Percentiles rank a stretch among this genome's conserved stretches.
phyloP scores from a whole-genome alignment of 2,888 invertebrate genomes.

The Altica lythri region DNA sequence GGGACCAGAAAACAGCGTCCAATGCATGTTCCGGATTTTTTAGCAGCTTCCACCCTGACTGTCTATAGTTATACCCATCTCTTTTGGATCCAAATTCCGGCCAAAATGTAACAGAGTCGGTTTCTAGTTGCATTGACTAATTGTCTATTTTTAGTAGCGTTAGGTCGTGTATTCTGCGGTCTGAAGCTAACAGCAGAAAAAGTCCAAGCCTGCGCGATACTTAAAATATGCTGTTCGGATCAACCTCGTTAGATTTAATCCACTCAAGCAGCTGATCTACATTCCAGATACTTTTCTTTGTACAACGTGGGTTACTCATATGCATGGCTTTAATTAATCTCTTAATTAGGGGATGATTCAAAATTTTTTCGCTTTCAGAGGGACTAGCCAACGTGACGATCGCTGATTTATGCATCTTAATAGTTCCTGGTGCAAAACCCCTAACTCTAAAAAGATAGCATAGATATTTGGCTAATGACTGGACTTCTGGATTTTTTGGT shows the following conservation, averaged over 20 bases:
- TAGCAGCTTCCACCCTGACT: slow-evolving; percentile 33
- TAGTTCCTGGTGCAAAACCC: too few relatives aligned
- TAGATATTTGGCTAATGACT: too few relatives aligned
- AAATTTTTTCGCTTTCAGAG: too few relatives aligned
- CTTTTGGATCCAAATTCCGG: slow-evolving; percentile 43
- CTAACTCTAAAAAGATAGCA: too few relatives aligned
- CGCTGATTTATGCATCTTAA: too few relatives aligned
- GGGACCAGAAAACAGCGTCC: slow-evolving; percentile 26
- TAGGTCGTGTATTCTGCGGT: slow-evolving; percentile 25
- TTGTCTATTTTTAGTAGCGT: too few relatives aligned
- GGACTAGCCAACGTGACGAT: too few relatives aligned
- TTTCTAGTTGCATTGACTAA: slow-evolving; percentile 11
- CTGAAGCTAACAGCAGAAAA: slow-evolving; percentile 29
- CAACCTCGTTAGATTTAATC: slow-evolving; percentile 12
- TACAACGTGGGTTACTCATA: slow-evolving; percentile 26
- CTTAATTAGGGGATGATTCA: too few relatives aligned
- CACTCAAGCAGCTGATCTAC: slow-evolving; percentile 13
- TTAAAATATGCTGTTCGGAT: slow-evolving; percentile 22
- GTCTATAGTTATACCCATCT: slow-evolving; percentile 23
- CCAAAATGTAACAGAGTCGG: slow-evolving; percentile 33
- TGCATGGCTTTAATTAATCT: too few relatives aligned
- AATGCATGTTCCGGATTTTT: slow-evolving; percentile 10
- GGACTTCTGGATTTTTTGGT: too few relatives aligned
- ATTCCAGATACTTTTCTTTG: too few relatives aligned
- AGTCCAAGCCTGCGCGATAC: slow-evolving; percentile 23